Base-by-base conservation (phyloP, 2,113 vertebrate species). In the Dasyprocta punctata region DNA sequence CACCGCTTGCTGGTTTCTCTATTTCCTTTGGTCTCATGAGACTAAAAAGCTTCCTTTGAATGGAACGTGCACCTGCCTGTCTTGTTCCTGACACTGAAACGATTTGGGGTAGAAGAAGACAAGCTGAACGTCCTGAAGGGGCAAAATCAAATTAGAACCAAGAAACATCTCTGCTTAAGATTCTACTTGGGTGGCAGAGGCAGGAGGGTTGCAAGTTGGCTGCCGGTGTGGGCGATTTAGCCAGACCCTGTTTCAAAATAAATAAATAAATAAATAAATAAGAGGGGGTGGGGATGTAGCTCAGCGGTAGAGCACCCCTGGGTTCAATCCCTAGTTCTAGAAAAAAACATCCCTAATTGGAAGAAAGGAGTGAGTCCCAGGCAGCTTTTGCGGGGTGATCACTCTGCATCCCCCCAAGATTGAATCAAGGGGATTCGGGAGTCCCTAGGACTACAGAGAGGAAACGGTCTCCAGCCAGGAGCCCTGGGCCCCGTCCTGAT, bases 311-410 rank as follows among this genome's bases (percentile, higher is more conserved):
- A 49, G 75, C 2, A 28, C 44, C 44, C 44, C 24, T 33, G 75
- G 26, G 44, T 44, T 77, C 73, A 77, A 28, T 44, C 19, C 16
- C n/a, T 19, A 71, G 69, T 71, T 41, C n/a, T 24, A 20, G 9
- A 4, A 11, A n/a, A 17, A 36, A 67, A 38, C 10, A 22, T 10
- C 16, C 6, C 44, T 69, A 19, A 28, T 26, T 26, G 44, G 95
- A 86, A 60, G 90, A 54, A 30, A 30, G 4, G 5, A 75, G 28
- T 33, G 33, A 0, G 20, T 63, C 65, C 6, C 5, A 4, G 1
- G 10, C 8, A 8, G 1, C 5, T 26, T 41, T 3, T 11, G 5
- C 0, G 5, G 36, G 71, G 44, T 30, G 30, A 16, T 11, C 10
- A 7, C 28, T 22, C 17, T 10, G 7, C 7, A 0, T 0, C 20